Evolutionary conservation across 1,140 invertebrate genomes (phyloP), one percentile per base, ranked within the genome.

Genomic region (Halyomorpha halys): DNA sequence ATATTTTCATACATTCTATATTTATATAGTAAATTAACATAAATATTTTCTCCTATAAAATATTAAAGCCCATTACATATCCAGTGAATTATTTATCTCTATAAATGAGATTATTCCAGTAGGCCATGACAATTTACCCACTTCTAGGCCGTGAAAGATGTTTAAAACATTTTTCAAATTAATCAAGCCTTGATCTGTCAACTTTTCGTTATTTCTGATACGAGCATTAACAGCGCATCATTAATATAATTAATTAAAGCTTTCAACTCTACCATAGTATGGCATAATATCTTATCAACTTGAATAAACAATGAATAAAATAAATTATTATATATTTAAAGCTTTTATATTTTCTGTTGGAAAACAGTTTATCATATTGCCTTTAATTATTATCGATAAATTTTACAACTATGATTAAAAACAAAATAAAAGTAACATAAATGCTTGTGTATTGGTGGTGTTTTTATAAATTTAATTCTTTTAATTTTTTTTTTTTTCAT

Each of bases 291-390:
- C 53, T 23, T 56, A 23, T 56, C 23, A 56, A 23, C 23, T 56
- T 56, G 53, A 23, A 23, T 56, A 56, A 56, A 56, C 18, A 23
- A 56, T 56, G 53, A 56, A 56, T 23, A 56, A 56, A 56, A 56
- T 56, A 56, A 56, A 56, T 56, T 56, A 56, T n/a, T 56, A 25
- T 56, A 56, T 56, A 56, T 56, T 56, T 56, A 56, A 56, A 56
- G 53, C 53, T 56, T 56, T 25, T 23, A 23, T 56, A 56, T 23
- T 53, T 6, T 23, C 18, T 56, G 53, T 56, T 56, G 19, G 21
- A 56, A 56, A 56, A 56, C 23, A 56, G 23, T 56, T 56, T 56
- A 56, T 56, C 13, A 56, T 56, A 56, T 56, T 56, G 53, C 53
- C 53, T 56, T 56, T 56, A 56, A 23, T 56, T 56, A 56, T 56